Percentiles rank a stretch among this genome's conserved stretches.
Conservation (phyloP, 2,888 invertebrate genomes). For the Germaria angustata region DNA sequence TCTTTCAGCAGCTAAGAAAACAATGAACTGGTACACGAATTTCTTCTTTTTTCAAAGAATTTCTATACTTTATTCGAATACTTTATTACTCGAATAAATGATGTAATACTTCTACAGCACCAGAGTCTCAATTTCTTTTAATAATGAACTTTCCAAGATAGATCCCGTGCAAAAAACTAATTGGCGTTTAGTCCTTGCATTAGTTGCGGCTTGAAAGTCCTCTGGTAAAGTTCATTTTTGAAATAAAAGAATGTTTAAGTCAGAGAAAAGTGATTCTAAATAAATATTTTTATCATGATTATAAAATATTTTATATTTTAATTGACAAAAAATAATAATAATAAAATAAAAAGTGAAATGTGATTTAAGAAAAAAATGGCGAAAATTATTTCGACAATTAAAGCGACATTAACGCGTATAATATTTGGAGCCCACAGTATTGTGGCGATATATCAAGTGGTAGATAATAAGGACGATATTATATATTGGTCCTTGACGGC, state of each 20-base stretch:
- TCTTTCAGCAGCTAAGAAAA: no score
- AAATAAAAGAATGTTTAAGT: neutral
- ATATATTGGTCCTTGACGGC: slow-evolving; percentile 94
- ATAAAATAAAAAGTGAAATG: slow-evolving; percentile 36
- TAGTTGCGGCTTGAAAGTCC: slow-evolving; percentile 74
- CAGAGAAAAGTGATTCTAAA: slow-evolving; percentile 17
- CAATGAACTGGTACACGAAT: no score
- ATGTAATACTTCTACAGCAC: slow-evolving; percentile 53
- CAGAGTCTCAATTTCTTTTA: slow-evolving; percentile 74
- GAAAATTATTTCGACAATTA: slow-evolving; percentile 89
- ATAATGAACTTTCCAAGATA: slow-evolving; percentile 67
- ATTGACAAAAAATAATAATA: neutral
- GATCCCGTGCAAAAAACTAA: slow-evolving; percentile 60
- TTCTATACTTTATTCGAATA: neutral
- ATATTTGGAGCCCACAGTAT: slow-evolving; percentile 92
- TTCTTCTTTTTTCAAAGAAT: no score
- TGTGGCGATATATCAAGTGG: slow-evolving; percentile 94
- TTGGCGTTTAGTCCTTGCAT: slow-evolving; percentile 51
- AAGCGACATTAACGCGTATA: slow-evolving; percentile 89
- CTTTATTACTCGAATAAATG: neutral
- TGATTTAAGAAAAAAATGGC: slow-evolving; percentile 82
- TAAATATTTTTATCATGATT: no score
- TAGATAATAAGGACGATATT: slow-evolving; percentile 86
- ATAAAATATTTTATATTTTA: no score
- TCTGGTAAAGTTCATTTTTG: slow-evolving; percentile 70